Conservation (phyloP, 2,113 vertebrate genomes). For the Phrynosoma platyrhinos region DNA sequence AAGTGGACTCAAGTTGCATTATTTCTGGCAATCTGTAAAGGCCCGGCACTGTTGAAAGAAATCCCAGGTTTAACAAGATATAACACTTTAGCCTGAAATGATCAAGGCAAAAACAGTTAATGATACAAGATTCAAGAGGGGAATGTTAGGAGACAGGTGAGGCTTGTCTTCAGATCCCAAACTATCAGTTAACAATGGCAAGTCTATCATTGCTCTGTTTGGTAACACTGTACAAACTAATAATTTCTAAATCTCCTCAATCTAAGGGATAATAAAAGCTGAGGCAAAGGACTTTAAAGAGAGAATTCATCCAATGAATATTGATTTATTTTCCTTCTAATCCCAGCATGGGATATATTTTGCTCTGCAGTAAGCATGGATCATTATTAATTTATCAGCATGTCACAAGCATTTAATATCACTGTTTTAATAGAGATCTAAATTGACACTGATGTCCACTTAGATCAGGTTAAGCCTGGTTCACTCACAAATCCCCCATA, state of each 20-base stretch:
- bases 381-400: conserved; percentile 14
- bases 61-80: not conserved
- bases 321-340: not conserved
- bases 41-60: not conserved
- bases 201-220: not conserved
- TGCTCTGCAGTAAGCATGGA: not conserved
- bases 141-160: not conserved
- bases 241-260: not conserved
- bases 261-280: not conserved
- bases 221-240: accelerated
- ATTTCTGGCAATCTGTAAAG: no score
- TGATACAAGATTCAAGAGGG: not conserved
- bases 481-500: not conserved
- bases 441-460: conserved; percentile 7
- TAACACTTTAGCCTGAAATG: not conserved
- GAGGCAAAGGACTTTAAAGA: not conserved
- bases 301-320: not conserved
- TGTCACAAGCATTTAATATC: not conserved
- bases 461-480: conserved; percentile 13
- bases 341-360: not conserved
- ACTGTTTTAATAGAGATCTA: conserved; percentile 1
- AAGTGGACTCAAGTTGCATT: no score
- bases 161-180: not conserved
- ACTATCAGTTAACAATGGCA: not conserved
- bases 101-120: not conserved